These are phyloP conservation scores for Cassiopea andromeda DNA, from an alignment of 30 jellyfish, hydroid and myxozoan genomes.

Conservation along the genomic window DNA sequence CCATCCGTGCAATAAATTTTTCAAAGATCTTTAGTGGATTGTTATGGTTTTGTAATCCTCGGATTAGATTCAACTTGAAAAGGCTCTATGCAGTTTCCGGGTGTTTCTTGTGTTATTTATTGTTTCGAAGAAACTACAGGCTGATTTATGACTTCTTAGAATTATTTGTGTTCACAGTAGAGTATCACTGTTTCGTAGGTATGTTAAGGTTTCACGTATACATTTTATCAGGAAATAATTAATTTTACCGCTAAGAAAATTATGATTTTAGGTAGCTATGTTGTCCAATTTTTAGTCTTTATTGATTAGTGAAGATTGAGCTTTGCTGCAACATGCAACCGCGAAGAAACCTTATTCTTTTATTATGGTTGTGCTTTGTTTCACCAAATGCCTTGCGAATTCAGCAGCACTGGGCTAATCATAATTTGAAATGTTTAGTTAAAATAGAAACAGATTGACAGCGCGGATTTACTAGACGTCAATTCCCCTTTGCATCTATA, in stretches of 20 bases:
- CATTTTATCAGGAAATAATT: background rate
- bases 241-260: background rate
- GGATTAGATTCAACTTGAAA: background rate
- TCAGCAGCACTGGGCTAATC: no score
- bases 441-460: no score
- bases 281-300: background rate
- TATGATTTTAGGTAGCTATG: conserved; percentile 5
- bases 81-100: background rate
- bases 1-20: background rate
- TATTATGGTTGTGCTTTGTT: background rate
- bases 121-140: background rate
- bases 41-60: background rate
- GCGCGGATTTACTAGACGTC: no score
- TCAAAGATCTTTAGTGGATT: background rate
- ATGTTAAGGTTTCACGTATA: background rate
- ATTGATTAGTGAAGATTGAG: background rate
- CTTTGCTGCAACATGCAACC: background rate
- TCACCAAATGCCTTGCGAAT: background rate
- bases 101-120: conserved; percentile 3
- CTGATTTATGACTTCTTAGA: background rate
- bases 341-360: background rate
- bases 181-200: background rate
- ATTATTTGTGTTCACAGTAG: background rate
- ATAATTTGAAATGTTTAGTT: no score
- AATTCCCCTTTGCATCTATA: no score